These are phyloP conservation scores for Telenomus remus DNA, from an alignment of 1,140 invertebrate species.

Conservation along the genomic window DNA sequence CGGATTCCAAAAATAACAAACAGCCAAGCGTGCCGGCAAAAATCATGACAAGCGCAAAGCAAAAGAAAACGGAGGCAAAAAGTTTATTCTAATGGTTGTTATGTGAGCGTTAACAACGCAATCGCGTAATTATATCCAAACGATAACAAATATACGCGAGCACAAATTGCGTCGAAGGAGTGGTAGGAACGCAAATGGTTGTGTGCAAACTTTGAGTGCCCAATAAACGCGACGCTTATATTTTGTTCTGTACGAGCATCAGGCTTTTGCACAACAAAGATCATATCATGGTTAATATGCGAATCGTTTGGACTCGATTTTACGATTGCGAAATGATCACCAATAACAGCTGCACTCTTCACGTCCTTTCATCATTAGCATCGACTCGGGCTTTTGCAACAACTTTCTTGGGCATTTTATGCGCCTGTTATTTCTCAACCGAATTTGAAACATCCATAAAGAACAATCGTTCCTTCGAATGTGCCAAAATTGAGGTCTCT, in stretches of 20 bases:
- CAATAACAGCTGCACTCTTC: constrained; percentile 48
- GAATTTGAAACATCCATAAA: constrained; percentile 34
- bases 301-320: constrained; percentile 34
- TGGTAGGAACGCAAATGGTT: constrained; percentile 34
- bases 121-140: constrained; percentile 37
- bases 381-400: constrained; percentile 12
- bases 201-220: constrained; percentile 21
- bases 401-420: constrained; percentile 27
- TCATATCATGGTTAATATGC: constrained; percentile 40
- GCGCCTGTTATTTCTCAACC: constrained; percentile 15
- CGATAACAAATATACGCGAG: constrained; percentile 28
- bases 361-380: constrained; percentile 28
- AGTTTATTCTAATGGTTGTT: too few species aligned
- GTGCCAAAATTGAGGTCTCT: too few species aligned
- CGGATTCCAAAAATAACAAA: too few species aligned
- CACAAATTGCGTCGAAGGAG: constrained; percentile 15
- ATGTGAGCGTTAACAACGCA: constrained; percentile 32
- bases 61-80: too few species aligned
- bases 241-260: constrained; percentile 41
- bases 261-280: constrained; percentile 46
- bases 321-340: constrained; percentile 51
- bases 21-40: too few species aligned
- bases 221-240: constrained; percentile 51
- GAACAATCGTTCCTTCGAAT: not conserved
- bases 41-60: too few species aligned